Percentiles rank a stretch among this genome's conserved stretches.
These are phyloP conservation scores for Sebastes taczanowskii DNA, from an alignment of 2,797 vertebrate species.

Conservation along the genomic window DNA sequence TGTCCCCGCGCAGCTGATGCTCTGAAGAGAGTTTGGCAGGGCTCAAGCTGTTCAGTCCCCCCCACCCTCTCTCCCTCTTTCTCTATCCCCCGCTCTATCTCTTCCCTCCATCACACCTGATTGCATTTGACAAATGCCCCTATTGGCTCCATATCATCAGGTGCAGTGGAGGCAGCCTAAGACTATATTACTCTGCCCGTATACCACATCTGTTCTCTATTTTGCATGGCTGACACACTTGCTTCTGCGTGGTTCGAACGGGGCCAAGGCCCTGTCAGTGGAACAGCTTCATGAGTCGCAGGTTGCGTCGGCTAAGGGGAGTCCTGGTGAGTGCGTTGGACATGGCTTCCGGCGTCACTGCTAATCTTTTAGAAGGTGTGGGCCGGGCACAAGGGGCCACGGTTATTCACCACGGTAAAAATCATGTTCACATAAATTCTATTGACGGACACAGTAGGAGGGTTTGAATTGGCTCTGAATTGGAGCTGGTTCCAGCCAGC, in stretches of 20 bases:
- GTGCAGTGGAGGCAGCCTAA: constrained; percentile 77
- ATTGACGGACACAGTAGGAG: constrained; percentile 14
- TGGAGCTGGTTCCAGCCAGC: not conserved
- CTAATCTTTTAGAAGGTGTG: constrained; percentile 50
- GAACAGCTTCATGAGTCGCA: constrained; percentile 56
- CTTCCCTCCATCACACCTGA: constrained; percentile 82
- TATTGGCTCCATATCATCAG: constrained; percentile 83
- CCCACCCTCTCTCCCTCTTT: constrained; percentile 18
- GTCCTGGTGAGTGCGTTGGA: constrained; percentile 50
- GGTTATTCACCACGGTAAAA: constrained; percentile 49
- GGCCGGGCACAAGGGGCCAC: constrained; percentile 15
- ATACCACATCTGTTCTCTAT: constrained; percentile 80
- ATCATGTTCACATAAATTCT: constrained; percentile 23
- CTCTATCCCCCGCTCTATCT: constrained; percentile 52
- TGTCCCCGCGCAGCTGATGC: constrained; percentile 70
- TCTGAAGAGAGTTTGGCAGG: constrained; percentile 71
- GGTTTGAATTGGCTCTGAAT: constrained; percentile 5
- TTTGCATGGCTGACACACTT: constrained; percentile 70
- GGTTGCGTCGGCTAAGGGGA: constrained; percentile 43
- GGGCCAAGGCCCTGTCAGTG: constrained; percentile 65
- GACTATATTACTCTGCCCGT: constrained; percentile 80
- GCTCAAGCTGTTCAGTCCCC: constrained; percentile 69
- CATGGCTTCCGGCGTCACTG: constrained; percentile 22
- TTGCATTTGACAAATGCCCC: constrained; percentile 85
- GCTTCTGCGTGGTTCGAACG: constrained; percentile 54